Base-by-base conservation (phyloP, 2,113 vertebrate species). In the Zosterops borbonicus region DNA sequence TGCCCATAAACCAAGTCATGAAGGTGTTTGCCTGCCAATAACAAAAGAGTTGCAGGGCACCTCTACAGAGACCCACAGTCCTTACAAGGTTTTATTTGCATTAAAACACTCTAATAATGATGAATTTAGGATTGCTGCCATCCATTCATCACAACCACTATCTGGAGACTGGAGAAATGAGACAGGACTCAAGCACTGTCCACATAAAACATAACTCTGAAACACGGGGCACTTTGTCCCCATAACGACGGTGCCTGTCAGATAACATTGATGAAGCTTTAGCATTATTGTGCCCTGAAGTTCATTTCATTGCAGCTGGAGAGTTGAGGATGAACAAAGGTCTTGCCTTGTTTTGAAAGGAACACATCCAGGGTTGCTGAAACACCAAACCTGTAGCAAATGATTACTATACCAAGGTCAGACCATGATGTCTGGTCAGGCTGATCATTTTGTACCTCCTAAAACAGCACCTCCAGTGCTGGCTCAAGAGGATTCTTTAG, bases 211-310 rank as follows among this genome's bases (percentile, higher is more conserved):
- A 78, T 33, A 67, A 47, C 55, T 90, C 35, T 47, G 71, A 64
- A 87, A 58, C 52, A 77, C 0, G 19, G 63, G 42, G 65, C 82
- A 83, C 77, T 96, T 89, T 91, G 68, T 89, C 82, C 39, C 83
- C 59, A 37, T 82, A 92, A 93, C 70, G 81, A 67, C 55, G 90
- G 47, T 25, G 71, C 81, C 89, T 87, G 93, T 68, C 85, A 89
- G 83, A 94, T 89, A 92, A 87, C 50, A n/a, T 1, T 94, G 94
- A 94, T 91, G 77, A 71, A 95, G 68, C 84, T 92, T 44, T 87
- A 92, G 83, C 63, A 55, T 91, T 92, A 95, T 52, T 87, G 56
- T 78, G 49, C 88, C 94, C 93, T 87, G 39, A 95, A 95, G 81
- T 81, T 87, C 62, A 89, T 92, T 96, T 90, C 78, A 39, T 19